These are phyloP conservation scores for Dasypus novemcinctus DNA, from an alignment of 2,113 vertebrate genomes.

Conservation along the genomic window DNA sequence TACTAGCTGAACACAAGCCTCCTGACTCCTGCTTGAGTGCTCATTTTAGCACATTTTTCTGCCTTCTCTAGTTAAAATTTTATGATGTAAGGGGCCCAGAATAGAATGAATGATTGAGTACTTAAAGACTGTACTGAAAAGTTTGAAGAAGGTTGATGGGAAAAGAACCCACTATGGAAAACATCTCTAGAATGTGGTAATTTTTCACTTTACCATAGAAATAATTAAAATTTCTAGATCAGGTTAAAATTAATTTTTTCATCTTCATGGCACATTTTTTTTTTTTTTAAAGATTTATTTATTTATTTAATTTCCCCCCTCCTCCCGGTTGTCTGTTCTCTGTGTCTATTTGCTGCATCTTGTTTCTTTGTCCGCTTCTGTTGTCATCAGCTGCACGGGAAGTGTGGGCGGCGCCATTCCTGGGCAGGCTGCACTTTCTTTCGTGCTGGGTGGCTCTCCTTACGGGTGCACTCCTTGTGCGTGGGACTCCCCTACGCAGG, in stretches of 20 bases:
- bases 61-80: background rate
- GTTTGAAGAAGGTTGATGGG: background rate
- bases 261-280: constrained; percentile 18
- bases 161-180: background rate
- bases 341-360: too few species aligned
- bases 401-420: too few species aligned
- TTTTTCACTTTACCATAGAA: constrained; percentile 8
- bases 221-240: constrained; percentile 3
- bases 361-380: too few species aligned
- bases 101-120: background rate
- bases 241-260: constrained; percentile 39
- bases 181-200: background rate
- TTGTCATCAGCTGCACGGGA: too few species aligned
- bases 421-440: too few species aligned
- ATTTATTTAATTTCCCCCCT: too few species aligned
- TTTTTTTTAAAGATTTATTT: too few species aligned
- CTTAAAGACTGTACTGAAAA: background rate
- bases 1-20: background rate
- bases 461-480: too few species aligned
- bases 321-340: too few species aligned
- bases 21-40: background rate
- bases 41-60: background rate
- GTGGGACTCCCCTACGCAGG: too few species aligned
- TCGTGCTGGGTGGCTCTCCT: too few species aligned
- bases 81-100: background rate